Evolutionary conservation across 35 echinoderm and acorn worm genomes (phyloP), one percentile per base, ranked within the genome.

Genomic region (Holothuria glaberrima): DNA sequence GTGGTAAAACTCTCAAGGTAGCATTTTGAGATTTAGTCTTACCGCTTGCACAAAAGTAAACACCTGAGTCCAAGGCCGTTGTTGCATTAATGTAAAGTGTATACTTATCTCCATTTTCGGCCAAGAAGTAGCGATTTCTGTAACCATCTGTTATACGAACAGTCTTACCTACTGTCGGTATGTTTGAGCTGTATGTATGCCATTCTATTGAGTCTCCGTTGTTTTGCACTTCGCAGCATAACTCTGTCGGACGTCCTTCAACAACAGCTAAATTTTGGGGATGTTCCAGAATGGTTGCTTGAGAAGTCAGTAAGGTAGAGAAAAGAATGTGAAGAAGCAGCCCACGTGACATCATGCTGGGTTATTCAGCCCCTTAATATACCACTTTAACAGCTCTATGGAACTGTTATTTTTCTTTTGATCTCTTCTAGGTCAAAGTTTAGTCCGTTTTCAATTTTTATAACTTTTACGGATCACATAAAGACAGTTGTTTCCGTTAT

Each of bases 31-130:
- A 86, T 14, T 25, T 45, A 0, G 32, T 31, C 2, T 0, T 56
- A 6, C 63, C 83, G 34, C 83, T 86, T 19, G 29, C 22, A 35
- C 82, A 86, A 54, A 86, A 86, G 45, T 86, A 86, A 46, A 44
- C 24, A 25, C 83, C 83, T 5, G 58, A 20, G 21, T 86, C 83
- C 30, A 33, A 22, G 4, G n/a, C 25, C 20, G 30, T 36, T 45
- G 83, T 86, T 18, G 4, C 25, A 56, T 86, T 86, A 9, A 86
- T 66, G 24, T 46, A 86, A 30, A 86, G 45, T 17, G 17, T 86
- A 10, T 18, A 35, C 45, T 30, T 21, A 26, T 25, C 83, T 25
- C 59, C 62, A n/a, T 12, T 66, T 24, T 12, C 16, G 20, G 59
- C 30, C 30, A 86, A 18, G 27, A 86, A 86, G 63, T 66, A 86